Conservation (phyloP, 2,113 vertebrate species). For the Amphiprion percula region DNA sequence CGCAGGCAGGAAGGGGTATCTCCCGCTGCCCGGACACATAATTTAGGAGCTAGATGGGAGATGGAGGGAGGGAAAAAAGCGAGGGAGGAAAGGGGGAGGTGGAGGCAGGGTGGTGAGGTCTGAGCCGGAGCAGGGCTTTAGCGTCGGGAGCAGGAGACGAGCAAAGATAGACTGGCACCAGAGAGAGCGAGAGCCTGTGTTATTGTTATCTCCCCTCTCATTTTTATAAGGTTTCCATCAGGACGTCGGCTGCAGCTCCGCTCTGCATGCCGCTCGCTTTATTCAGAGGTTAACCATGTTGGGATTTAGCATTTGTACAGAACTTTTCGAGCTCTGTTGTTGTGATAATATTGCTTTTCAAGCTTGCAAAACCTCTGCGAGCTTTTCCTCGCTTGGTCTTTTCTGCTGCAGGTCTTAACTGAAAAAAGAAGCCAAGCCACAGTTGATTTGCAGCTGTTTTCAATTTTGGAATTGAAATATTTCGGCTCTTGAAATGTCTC, state of each 20-base stretch:
- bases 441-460: constrained; percentile 71
- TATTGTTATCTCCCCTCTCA: constrained; percentile 68
- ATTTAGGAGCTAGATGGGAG: constrained; percentile 62
- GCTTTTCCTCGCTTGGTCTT: not conserved
- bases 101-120: not conserved
- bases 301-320: constrained; percentile 18
- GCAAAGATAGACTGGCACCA: constrained; percentile 77
- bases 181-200: constrained; percentile 58
- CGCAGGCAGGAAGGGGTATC: constrained; percentile 62
- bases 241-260: constrained; percentile 22
- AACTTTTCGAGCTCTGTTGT: constrained; percentile 30
- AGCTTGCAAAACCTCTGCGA: constrained; percentile 21
- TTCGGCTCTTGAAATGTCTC: constrained; percentile 72
- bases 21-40: constrained; percentile 55
- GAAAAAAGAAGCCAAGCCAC: constrained; percentile 49
- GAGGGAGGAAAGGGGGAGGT: not conserved
- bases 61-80: not conserved
- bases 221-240: constrained; percentile 75
- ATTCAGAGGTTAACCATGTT: constrained; percentile 34
- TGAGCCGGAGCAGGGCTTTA: constrained; percentile 56
- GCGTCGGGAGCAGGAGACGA: constrained; percentile 70
- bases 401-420: constrained; percentile 29
- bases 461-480: constrained; percentile 69
- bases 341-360: constrained; percentile 42
- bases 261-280: constrained; percentile 10